These are phyloP conservation scores for Empis stercorea DNA, from an alignment of 2,888 invertebrate species.

Conservation along the genomic window DNA sequence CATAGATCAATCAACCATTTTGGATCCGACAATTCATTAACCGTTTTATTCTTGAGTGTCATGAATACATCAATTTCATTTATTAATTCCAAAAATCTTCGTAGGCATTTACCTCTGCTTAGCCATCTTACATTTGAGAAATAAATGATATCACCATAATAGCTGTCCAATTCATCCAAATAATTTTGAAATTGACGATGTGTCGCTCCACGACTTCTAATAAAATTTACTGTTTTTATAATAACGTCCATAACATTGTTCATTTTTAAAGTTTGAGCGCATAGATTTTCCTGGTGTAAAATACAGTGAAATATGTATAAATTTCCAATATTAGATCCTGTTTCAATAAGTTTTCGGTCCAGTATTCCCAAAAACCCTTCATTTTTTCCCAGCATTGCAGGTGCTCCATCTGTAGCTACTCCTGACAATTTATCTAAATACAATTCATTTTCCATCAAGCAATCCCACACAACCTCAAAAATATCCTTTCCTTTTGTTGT, in stretches of 20 bases:
- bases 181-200: conserved; percentile 3
- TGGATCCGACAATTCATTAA: too few species aligned
- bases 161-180: background rate
- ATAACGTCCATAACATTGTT: background rate
- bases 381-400: background rate
- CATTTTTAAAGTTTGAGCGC: background rate
- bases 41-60: too few species aligned
- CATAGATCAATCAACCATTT: too few species aligned
- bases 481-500: background rate
- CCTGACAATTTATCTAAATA: background rate
- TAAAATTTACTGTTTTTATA: background rate
- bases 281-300: background rate
- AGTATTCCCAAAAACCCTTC: background rate
- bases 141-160: background rate
- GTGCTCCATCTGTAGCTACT: background rate
- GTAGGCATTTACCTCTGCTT: background rate
- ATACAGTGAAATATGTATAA: background rate
- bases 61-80: too few species aligned
- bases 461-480: background rate
- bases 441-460: background rate
- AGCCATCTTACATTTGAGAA: background rate
- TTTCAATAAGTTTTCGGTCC: background rate
- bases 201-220: background rate
- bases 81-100: background rate
- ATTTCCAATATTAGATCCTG: background rate